Conservation (phyloP, 1,140 invertebrate genomes). For the Tenebrio molitor region DNA sequence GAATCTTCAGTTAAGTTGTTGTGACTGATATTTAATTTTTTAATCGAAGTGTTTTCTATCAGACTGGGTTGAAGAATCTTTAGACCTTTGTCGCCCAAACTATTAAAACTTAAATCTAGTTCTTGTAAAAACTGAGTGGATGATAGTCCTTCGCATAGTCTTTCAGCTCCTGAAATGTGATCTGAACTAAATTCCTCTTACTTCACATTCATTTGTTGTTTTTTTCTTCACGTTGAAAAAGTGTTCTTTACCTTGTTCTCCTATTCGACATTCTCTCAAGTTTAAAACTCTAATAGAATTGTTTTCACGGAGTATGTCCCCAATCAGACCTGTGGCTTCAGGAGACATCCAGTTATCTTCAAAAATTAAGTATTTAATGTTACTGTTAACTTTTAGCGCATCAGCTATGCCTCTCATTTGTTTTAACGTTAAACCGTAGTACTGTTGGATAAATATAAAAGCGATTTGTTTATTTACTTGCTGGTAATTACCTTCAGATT, state of each 20-base stretch:
- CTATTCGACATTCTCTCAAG: slow-evolving; percentile 67
- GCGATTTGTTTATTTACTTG: not conserved
- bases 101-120: slow-evolving; percentile 65
- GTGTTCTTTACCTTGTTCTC: slow-evolving; percentile 59
- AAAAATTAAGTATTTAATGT: slow-evolving; percentile 64
- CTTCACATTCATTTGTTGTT: no score
- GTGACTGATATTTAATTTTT: slow-evolving; percentile 64
- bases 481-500: slow-evolving; percentile 61
- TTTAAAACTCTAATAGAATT: slow-evolving; percentile 63
- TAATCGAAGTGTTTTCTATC: slow-evolving; percentile 61
- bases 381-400: slow-evolving; percentile 64
- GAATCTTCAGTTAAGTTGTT: slow-evolving; percentile 65
- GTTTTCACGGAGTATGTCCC: slow-evolving; percentile 66
- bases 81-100: slow-evolving; percentile 64
- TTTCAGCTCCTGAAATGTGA: slow-evolving; percentile 56
- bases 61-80: slow-evolving; percentile 61
- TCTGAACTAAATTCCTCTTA: not conserved
- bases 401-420: slow-evolving; percentile 65
- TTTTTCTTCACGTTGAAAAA: no score
- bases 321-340: slow-evolving; percentile 65
- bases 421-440: slow-evolving; percentile 65
- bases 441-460: slow-evolving; percentile 56
- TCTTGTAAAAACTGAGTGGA: slow-evolving; percentile 59
- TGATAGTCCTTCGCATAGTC: slow-evolving; percentile 59
- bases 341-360: slow-evolving; percentile 66